phyloP scores from a whole-genome alignment of 2,797 vertebrate species.

The Ciconia nigra region DNA sequence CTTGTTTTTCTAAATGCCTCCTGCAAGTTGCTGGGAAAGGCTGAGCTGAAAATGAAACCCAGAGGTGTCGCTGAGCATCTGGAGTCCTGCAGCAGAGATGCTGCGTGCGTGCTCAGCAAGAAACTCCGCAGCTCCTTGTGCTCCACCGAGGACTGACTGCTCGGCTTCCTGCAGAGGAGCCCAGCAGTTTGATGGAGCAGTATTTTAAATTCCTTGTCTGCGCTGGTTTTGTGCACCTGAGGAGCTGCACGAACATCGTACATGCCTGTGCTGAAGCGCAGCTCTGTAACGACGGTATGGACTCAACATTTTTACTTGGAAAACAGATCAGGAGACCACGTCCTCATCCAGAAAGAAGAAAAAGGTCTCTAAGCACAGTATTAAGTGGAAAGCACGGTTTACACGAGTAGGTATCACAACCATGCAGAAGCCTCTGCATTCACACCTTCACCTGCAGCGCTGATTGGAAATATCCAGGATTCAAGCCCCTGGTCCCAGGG shows the following conservation, averaged over 20 bases:
- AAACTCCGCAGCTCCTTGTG: not conserved
- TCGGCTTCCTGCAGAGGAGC: accelerated
- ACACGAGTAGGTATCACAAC: accelerated
- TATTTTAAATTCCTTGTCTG: accelerated
- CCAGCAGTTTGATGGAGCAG: accelerated
- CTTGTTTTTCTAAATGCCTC: not conserved
- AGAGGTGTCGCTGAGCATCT: not conserved
- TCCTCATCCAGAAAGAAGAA: not conserved
- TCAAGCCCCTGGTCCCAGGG: not conserved
- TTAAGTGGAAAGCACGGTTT: accelerated
- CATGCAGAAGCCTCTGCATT: not conserved
- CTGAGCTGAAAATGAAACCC: not conserved
- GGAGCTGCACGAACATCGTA: accelerated
- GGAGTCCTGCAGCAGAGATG: not conserved
- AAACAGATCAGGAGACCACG: not conserved
- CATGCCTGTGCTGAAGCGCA: accelerated
- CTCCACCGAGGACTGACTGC: not conserved
- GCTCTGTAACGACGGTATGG: accelerated
- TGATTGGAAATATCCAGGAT: accelerated
- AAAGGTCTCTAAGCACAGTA: accelerated
- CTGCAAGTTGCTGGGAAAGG: not conserved
- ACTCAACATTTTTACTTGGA: accelerated
- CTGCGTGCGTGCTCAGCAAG: accelerated
- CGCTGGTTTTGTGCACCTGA: not conserved
- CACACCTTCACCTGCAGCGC: not conserved